phyloP scores from a whole-genome alignment of 2,888 invertebrate genomes.

The Drosophila peninsularis region DNA sequence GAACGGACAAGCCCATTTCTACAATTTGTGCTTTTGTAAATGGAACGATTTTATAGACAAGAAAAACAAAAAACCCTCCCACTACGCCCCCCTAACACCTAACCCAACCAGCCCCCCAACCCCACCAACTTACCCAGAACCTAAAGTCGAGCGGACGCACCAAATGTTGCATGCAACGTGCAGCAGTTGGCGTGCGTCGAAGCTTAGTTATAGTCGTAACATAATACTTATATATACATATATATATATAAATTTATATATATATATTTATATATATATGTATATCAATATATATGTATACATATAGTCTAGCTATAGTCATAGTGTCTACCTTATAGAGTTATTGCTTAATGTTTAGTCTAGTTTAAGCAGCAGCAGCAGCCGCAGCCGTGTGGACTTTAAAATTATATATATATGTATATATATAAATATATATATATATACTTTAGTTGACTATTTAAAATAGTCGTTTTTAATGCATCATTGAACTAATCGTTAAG shows the following conservation, averaged over 20 bases:
- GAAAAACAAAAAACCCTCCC: constrained; percentile 3
- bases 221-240: constrained; percentile 13
- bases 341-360: constrained; percentile 46
- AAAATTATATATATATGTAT: constrained; percentile 58
- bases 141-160: constrained; percentile 26
- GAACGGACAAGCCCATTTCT: constrained; percentile 69
- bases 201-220: constrained; percentile 27
- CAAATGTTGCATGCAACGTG: constrained; percentile 31
- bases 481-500: constrained; percentile 56
- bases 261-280: constrained; percentile 6
- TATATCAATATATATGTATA: constrained; percentile 12
- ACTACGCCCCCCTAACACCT: constrained; percentile 1
- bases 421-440: background rate
- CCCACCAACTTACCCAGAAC: constrained; percentile 10
- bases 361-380: constrained; percentile 58
- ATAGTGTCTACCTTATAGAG: constrained; percentile 44
- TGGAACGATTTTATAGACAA: constrained; percentile 84
- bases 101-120: background rate
- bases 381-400: constrained; percentile 74
- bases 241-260: constrained; percentile 7
- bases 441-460: constrained; percentile 73
- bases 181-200: constrained; percentile 5
- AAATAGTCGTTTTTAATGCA: constrained; percentile 67
- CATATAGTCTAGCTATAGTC: constrained; percentile 50
- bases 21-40: constrained; percentile 83